Evolutionary conservation across 2,797 vertebrate species (phyloP).

Genomic region (Sebastes hopkinsi): DNA sequence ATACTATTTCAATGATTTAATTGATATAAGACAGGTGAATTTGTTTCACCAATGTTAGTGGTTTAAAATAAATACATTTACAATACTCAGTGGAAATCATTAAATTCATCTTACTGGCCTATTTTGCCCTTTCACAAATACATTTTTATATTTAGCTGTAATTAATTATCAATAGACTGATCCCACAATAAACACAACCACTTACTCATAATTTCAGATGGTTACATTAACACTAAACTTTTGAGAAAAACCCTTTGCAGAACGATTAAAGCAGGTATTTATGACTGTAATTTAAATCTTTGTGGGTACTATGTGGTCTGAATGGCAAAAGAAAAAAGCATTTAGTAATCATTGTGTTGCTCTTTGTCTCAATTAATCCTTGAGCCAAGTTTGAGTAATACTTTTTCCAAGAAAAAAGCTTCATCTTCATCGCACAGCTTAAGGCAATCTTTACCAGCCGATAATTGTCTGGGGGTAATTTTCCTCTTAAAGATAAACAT

Average conservation of each 20-base stretch:
- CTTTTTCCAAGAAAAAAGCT: neutral
- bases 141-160: neutral
- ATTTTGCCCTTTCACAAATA: conserved; percentile 5
- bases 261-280: neutral
- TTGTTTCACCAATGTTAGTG: neutral
- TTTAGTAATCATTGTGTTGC: neutral
- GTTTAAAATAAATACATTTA: neutral
- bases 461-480: conserved; percentile 14
- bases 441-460: neutral
- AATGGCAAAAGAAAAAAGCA: neutral
- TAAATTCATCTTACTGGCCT: neutral
- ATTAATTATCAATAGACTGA: conserved; percentile 6
- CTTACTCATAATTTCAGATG: neutral
- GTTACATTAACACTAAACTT: neutral
- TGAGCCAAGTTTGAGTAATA: neutral
- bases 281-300: neutral
- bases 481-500: conserved; percentile 40
- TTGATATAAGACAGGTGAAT: neutral
- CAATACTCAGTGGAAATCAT: neutral
- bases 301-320: neutral
- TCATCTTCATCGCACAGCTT: conserved; percentile 3
- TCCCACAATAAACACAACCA: neutral
- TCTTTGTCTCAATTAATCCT: conserved; percentile 12
- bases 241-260: neutral
- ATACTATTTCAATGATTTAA: neutral